A percentile compares a stretch with the other conserved stretches of the same genome.
These are phyloP conservation scores for Strongylocentrotus purpuratus DNA, from an alignment of 35 echinoderm and acorn worm species.

Conservation along the genomic window DNA sequence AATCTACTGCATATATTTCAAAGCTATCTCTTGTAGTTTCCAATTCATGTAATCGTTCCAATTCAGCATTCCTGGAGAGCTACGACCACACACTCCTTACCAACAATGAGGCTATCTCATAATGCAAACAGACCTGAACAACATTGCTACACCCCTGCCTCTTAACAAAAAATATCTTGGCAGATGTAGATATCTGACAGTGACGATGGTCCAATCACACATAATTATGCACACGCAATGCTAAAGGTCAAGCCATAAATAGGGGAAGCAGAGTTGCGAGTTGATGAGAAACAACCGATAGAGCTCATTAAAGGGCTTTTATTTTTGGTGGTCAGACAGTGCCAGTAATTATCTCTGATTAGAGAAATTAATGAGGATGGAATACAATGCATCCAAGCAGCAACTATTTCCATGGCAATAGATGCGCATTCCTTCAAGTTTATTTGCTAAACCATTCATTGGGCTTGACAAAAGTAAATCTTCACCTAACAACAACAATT, in stretches of 20 bases:
- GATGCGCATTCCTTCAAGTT: too few species aligned
- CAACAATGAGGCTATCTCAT: background rate
- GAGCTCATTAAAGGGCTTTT: background rate
- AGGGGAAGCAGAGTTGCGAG: background rate
- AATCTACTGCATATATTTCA: background rate
- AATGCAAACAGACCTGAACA: background rate
- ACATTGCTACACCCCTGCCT: background rate
- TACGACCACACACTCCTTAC: background rate
- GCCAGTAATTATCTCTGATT: background rate
- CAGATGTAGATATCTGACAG: background rate
- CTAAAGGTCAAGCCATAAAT: background rate
- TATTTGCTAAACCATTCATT: background rate
- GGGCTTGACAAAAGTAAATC: background rate
- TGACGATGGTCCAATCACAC: background rate
- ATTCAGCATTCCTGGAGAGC: background rate
- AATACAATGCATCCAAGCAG: background rate
- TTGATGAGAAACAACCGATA: background rate
- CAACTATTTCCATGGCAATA: background rate
- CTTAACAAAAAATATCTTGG: background rate
- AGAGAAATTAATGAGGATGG: background rate
- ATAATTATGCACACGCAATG: background rate
- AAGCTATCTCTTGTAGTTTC: background rate
- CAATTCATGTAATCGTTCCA: background rate
- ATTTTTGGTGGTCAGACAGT: background rate
- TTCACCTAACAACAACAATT: background rate